A percentile compares a stretch with the other conserved stretches of the same genome.
Conservation (phyloP, 2,888 invertebrate genomes). For the Bhutanitis thaidina region DNA sequence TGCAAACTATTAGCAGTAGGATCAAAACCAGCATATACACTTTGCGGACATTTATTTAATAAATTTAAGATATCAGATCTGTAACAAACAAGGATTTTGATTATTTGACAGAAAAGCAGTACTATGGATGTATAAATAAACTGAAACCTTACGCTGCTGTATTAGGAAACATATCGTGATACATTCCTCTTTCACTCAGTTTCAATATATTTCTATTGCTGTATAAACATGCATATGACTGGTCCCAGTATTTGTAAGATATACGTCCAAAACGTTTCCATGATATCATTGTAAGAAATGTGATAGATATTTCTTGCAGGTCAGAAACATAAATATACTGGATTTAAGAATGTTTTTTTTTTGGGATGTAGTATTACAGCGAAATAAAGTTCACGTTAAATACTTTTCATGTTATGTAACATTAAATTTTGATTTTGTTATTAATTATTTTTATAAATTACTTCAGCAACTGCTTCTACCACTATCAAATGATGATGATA, state of each 20-base stretch:
- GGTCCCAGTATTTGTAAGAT: conserved; percentile 29
- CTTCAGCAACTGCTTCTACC: too few relatives aligned
- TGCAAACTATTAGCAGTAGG: conserved; percentile 98
- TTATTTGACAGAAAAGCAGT: too few relatives aligned
- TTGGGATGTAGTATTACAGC: too few relatives aligned
- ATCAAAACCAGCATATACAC: conserved; percentile 98
- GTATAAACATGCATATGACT: conserved; percentile 44
- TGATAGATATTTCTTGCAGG: neutral
- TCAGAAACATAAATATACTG: neutral
- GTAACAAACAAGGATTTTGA: conserved; percentile 32
- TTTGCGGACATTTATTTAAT: conserved; percentile 83
- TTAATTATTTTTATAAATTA: too few relatives aligned
- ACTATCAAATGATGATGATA: too few relatives aligned
- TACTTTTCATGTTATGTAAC: too few relatives aligned
- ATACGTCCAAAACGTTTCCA: conserved; percentile 32
- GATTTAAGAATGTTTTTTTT: too few relatives aligned
- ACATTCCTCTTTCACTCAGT: conserved; percentile 86
- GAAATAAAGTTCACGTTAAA: too few relatives aligned
- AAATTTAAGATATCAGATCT: conserved; percentile 84
- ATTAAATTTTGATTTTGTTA: too few relatives aligned
- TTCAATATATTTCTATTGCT: conserved; percentile 83
- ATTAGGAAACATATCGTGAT: conserved; percentile 90
- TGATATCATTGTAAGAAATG: conserved; percentile 33
- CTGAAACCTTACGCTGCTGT: conserved; percentile 82
- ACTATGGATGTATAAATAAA: neutral